A percentile compares a stretch with the other conserved stretches of the same genome.
Conservation (phyloP, 2,113 vertebrate species). For the Saiga tatarica region DNA sequence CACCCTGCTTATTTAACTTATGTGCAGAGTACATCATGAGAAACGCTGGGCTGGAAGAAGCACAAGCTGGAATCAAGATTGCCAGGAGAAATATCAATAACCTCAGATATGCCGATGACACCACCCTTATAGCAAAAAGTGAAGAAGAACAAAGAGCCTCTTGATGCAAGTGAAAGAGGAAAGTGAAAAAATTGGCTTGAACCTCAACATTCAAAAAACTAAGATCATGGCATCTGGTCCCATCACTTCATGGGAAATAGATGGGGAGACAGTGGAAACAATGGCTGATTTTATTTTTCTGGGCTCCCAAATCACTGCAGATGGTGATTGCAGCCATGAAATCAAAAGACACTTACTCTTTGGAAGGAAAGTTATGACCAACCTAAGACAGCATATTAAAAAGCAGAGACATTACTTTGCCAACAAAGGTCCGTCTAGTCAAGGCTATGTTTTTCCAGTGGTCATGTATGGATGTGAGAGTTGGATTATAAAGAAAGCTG, state of each 20-base stretch:
- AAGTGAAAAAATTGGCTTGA: background rate
- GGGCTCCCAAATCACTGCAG: background rate
- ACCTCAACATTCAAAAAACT: background rate
- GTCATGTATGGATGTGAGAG: background rate
- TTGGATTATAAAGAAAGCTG: background rate
- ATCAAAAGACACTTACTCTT: background rate
- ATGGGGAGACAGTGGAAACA: background rate
- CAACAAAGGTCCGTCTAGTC: background rate
- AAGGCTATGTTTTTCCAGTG: background rate
- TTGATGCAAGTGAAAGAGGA: background rate
- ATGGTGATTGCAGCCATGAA: background rate
- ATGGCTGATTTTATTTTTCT: background rate
- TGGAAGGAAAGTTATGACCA: background rate
- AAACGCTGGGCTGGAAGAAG: background rate
- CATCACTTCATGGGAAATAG: background rate
- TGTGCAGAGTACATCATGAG: background rate
- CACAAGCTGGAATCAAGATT: background rate
- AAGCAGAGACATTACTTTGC: background rate
- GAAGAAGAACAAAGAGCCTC: background rate
- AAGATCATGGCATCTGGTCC: background rate
- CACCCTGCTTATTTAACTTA: background rate
- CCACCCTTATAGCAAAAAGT: background rate
- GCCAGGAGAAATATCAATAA: background rate
- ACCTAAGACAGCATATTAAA: background rate
- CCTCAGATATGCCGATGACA: background rate